These are phyloP conservation scores for Mellilla xanthometata DNA, from an alignment of 2,888 invertebrate species.

Conservation along the genomic window DNA sequence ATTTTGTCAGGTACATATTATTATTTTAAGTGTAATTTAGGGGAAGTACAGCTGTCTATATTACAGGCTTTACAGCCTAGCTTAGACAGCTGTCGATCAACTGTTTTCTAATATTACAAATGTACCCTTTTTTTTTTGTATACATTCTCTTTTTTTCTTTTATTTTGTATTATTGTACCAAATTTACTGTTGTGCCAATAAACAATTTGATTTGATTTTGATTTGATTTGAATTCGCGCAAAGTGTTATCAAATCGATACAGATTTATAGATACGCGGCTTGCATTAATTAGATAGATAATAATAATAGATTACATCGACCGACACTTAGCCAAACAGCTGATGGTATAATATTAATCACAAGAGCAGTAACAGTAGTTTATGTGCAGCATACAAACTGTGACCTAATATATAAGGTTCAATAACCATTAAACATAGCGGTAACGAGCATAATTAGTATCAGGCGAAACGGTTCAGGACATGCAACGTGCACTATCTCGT, in stretches of 20 bases:
- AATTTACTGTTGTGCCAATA: too few species aligned
- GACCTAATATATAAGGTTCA: slow-evolving; percentile 24
- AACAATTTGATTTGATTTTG: too few species aligned
- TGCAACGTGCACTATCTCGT: slow-evolving; percentile 1
- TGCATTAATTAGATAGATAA: slow-evolving; percentile 15
- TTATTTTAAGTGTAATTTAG: too few species aligned
- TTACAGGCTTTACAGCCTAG: too few species aligned
- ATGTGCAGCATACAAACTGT: slow-evolving; percentile 22
- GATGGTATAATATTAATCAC: slow-evolving; percentile 21
- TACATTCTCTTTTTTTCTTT: too few species aligned
- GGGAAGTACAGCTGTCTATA: too few species aligned
- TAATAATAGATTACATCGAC: slow-evolving; percentile 15
- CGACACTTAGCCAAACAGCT: slow-evolving; percentile 15
- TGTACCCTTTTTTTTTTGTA: too few species aligned
- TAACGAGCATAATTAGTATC: slow-evolving; percentile 33
- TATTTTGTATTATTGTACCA: too few species aligned
- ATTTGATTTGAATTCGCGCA: too few species aligned
- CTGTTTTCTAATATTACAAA: too few species aligned
- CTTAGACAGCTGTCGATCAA: too few species aligned
- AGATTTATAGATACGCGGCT: slow-evolving; percentile 19
- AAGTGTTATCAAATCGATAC: slow-evolving; percentile 23
- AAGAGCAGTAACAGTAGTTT: slow-evolving; percentile 20
- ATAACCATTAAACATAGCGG: slow-evolving; percentile 29
- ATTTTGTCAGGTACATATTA: too few species aligned
- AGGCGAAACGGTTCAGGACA: slow-evolving; percentile 11